These are phyloP conservation scores for Nothocercus nigrocapillus DNA, from an alignment of 2,113 vertebrate species.

Conservation along the genomic window DNA sequence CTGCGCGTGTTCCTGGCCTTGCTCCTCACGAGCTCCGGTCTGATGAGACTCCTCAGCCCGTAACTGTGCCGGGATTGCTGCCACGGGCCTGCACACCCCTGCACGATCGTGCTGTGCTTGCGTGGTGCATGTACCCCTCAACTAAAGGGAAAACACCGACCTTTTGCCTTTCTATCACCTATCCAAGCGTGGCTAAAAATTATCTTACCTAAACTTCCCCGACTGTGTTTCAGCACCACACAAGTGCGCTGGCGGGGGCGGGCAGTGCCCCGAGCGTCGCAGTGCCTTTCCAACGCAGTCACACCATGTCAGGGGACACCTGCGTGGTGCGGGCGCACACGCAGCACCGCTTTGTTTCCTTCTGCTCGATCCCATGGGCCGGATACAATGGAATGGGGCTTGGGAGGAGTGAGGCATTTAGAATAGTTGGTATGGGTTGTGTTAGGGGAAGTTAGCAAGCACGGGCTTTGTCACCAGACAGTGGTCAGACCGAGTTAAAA, in stretches of 20 bases:
- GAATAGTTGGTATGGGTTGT: neutral
- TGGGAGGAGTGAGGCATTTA: fast-evolving
- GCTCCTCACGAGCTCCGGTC: neutral
- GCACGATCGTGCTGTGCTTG: neutral
- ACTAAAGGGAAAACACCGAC: constrained; percentile 3
- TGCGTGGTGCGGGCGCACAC: no score
- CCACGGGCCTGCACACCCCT: fast-evolving
- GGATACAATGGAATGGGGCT: neutral
- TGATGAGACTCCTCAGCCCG: neutral
- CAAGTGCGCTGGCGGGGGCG: fast-evolving
- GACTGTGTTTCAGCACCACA: constrained; percentile 14
- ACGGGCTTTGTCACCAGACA: neutral
- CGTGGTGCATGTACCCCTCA: neutral
- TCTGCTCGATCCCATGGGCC: neutral
- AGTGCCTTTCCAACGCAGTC: neutral
- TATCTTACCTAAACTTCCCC: constrained; percentile 27
- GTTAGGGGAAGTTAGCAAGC: neutral
- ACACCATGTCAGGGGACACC: no score
- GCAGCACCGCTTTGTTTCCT: neutral
- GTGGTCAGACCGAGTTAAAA: neutral
- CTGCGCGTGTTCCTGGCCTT: neutral
- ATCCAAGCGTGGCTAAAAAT: constrained; percentile 33
- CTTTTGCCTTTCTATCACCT: constrained; percentile 40
- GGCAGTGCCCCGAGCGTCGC: neutral
- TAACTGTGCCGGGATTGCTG: neutral